Percentiles rank a stretch among this genome's conserved stretches.
phyloP scores from a whole-genome alignment of 2,113 vertebrate genomes.

The Oriolus oriolus region DNA sequence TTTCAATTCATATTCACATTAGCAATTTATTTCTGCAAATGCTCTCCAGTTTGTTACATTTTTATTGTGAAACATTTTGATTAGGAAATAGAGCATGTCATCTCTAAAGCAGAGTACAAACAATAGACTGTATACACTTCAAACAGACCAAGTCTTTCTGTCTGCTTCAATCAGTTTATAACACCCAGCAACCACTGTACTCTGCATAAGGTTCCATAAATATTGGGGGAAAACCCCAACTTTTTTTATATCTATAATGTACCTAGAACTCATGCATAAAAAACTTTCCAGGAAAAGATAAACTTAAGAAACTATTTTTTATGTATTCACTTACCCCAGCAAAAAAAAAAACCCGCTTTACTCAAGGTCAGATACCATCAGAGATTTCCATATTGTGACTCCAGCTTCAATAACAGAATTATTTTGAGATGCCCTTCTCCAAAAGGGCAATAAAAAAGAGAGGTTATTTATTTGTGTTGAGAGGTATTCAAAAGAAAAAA shows the following conservation, averaged over 20 bases:
- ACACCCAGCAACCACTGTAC: background rate
- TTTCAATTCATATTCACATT: background rate
- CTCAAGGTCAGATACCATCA: background rate
- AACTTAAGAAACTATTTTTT: background rate
- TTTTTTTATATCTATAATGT: background rate
- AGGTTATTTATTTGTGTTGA: background rate
- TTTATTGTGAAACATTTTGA: constrained; percentile 55
- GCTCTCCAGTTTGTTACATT: constrained; percentile 12
- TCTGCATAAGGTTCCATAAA: background rate
- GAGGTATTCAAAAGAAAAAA: background rate
- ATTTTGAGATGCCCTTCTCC: background rate
- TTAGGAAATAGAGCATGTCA: background rate
- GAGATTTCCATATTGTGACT: background rate
- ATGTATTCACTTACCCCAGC: background rate
- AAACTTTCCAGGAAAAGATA: background rate
- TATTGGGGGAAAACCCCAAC: background rate
- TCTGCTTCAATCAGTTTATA: background rate
- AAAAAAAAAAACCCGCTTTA: background rate
- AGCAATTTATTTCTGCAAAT: constrained; percentile 29
- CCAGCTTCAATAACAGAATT: background rate
- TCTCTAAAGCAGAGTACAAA: background rate
- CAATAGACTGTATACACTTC: background rate
- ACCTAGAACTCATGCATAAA: background rate
- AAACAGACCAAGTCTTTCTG: background rate
- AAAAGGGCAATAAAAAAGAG: background rate